Conservation (phyloP, 2,797 vertebrate genomes). For the Rhynchonycteris naso region DNA sequence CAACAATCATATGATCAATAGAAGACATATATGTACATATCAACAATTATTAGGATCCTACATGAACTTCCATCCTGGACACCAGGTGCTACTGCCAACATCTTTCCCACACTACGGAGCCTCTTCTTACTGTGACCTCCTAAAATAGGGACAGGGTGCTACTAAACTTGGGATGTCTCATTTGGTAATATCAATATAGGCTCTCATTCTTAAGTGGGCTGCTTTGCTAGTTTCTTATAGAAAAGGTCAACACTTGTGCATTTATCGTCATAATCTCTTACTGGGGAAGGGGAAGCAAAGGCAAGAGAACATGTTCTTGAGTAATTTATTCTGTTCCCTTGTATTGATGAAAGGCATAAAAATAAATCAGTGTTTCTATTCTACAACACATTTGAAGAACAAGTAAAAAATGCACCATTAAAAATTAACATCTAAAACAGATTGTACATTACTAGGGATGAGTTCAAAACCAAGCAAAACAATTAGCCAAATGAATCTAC, state of each 20-base stretch:
- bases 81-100: neutral
- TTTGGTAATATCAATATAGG: neutral
- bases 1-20: neutral
- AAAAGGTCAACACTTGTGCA: conserved; percentile 60
- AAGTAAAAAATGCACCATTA: conserved; percentile 83
- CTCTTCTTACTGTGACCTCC: neutral
- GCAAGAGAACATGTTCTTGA: conserved; percentile 77
- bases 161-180: neutral
- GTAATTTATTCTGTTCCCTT: conserved; percentile 85
- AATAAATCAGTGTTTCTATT: conserved; percentile 86
- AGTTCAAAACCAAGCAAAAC: conserved; percentile 81
- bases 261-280: conserved; percentile 73
- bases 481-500: conserved; percentile 82
- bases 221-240: neutral
- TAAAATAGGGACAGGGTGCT: neutral
- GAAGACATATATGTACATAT: neutral
- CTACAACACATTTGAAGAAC: conserved; percentile 83
- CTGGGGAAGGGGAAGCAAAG: conserved; percentile 52
- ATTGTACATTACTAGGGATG: conserved; percentile 80
- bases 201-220: neutral
- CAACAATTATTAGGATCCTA: neutral
- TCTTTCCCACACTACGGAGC: neutral
- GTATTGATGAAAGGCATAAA: conserved; percentile 86
- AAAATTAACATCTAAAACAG: conserved; percentile 85
- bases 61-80: neutral